Base-by-base conservation (phyloP, 1,140 invertebrate species). In the Tenebrio molitor region DNA sequence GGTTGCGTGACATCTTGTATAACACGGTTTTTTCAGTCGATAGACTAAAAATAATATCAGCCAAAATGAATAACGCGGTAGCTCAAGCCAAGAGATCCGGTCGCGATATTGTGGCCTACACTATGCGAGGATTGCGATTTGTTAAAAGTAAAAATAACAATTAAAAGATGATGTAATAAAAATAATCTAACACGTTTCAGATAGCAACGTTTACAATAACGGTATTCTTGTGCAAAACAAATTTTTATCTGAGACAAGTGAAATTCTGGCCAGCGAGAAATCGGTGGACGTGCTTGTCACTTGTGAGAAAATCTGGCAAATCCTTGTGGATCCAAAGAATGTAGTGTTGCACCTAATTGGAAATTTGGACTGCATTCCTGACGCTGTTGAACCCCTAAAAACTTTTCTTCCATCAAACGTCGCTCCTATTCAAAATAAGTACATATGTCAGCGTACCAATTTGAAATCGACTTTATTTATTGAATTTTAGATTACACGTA, bases 1-100 rank as follows among this genome's bases (percentile, higher is more conserved):
- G 93, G 89, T 81, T 96, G 8, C 87, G 90, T 75, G 91, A 95
- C 75, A 82, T 96, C 0, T 81, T 97, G 6, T 93, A 90, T 75
- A 79, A 90, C 2, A 89, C 91, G 8, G 85, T 89, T 71, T 89
- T 96, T 65, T 91, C 88, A 2, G 85, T 87, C 15, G 91, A 95
- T 36, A 86, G 94, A 77, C 81, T 96, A 2, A 88, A 91, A 78
- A 90, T 95, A 7, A 90, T 93, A 64, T 89, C 91, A 2, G 88
- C 89, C 58, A 94, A 94, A 83, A 87, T 93, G 78, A 83, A 90
- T 29, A 94, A 94, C 78, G 91, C 94, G 76, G 90, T 95, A 0
- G 87, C 92, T 0, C 86, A 90, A 77, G 81, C 85, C 39, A 94
- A 93, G 80, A 83, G 91, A 46, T 88, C 87, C 50, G 92, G 91